Conservation (phyloP, 2,797 vertebrate genomes). For the Monodelphis domestica region DNA sequence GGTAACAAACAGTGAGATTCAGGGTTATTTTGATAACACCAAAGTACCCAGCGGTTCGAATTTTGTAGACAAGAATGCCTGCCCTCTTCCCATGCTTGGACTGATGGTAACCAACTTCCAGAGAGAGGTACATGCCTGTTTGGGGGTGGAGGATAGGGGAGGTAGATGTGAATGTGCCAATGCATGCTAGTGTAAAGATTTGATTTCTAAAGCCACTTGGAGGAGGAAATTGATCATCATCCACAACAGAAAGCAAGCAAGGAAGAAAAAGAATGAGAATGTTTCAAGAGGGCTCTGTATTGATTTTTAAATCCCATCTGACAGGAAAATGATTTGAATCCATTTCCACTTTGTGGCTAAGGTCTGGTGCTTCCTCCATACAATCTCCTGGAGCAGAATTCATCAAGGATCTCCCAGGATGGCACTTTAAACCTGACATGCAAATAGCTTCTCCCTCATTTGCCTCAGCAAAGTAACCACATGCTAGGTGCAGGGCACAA, state of each 20-base stretch:
- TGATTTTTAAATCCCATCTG: conserved; percentile 71
- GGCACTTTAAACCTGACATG: conserved; percentile 39
- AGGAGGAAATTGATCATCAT: conserved; percentile 45
- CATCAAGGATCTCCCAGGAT: neutral
- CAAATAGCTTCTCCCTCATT: conserved; percentile 15
- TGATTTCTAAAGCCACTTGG: conserved; percentile 24
- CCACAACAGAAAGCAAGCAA: conserved; percentile 35
- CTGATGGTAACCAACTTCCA: neutral
- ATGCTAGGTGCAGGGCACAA: neutral
- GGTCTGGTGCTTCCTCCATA: conserved; percentile 7
- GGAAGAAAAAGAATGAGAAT: conserved; percentile 53
- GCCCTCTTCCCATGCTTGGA: neutral
- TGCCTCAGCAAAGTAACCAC: conserved; percentile 45
- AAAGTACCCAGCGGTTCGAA: neutral
- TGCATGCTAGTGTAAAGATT: neutral
- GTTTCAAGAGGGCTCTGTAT: conserved; percentile 52
- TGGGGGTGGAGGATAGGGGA: neutral
- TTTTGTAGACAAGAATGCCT: neutral
- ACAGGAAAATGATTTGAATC: conserved; percentile 63
- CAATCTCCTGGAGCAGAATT: conserved; percentile 37
- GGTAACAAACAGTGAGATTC: neutral
- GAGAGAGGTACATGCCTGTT: neutral
- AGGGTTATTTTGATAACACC: neutral
- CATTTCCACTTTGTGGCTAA: conserved; percentile 49
- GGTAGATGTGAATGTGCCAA: neutral